Evolutionary conservation across 2,113 vertebrate species (phyloP), one percentile per base, ranked within the genome.

Genomic region (Corapipo altera): DNA sequence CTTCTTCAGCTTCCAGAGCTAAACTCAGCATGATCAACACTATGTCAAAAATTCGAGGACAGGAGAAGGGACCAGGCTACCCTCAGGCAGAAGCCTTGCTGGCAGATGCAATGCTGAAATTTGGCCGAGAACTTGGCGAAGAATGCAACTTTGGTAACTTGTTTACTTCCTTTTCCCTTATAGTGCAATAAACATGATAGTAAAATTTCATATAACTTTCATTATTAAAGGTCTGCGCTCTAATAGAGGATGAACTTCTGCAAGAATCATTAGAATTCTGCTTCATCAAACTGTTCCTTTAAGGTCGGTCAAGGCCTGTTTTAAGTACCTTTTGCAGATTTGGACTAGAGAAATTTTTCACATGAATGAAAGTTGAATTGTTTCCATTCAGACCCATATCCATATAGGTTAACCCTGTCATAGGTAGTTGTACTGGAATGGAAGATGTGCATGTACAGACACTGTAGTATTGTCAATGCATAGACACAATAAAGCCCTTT

Each of bases 21-120:
- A 99, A 99, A 98, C 99, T 99, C 98, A 99, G 98, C 97, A 99
- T 99, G 99, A 99, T 99, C 96, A 99, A 99, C 98, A 99, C 99
- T 79, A 99, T 99, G 99, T 99, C 99, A n/a, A 99, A 99, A 97
- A 99, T 99, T 73, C 98, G 99, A 12, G 99, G 99, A 7, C 99
- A 99, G 91, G 99, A 99, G 93, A 99, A 99, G 89, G 99, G 99
- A 21, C 99, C 99, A 1, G 99, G 99, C 58, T 99, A 99, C 85
- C 99, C 98, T 5, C 99, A 99, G 98, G 98, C 99, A 3, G 99
- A 99, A 97, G 95, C 98, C 5, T 92, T 99, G 94, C 97, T 99
- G 76, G 99, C 99, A 49, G 99, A 99, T 88, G 98, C 99, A 12
- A 99, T 99, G 99, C 97, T 99, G 95, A 99, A 98, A 97, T 99